Evolutionary conservation across 2,888 invertebrate genomes (phyloP).

Genomic region (Rhorus exstirpatorius): DNA sequence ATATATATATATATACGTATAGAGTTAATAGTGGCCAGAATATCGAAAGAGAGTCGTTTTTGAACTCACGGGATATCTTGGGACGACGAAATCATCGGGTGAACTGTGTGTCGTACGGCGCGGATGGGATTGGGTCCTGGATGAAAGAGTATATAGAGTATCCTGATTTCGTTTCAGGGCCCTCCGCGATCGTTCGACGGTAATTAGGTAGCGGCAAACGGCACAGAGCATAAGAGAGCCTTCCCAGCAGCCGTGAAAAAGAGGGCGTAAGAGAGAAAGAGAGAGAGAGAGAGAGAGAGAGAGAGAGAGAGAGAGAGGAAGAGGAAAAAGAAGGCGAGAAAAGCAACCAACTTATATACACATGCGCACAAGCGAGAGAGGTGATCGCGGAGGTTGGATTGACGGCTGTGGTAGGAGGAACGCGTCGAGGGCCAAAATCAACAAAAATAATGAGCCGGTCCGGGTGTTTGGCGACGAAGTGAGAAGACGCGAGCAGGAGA

Average conservation of each 20-base stretch:
- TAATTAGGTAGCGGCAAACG: conserved; percentile 70
- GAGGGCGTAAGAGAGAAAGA: conserved; percentile 15
- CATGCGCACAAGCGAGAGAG: conserved; percentile 29
- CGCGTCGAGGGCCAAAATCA: conserved; percentile 73
- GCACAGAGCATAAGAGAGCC: conserved; percentile 29
- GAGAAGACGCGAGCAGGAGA: conserved; percentile 68
- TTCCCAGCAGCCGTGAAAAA: conserved; percentile 35
- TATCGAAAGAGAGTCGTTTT: conserved; percentile 60
- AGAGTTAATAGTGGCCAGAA: conserved; percentile 68
- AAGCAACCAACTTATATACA: conserved; percentile 26
- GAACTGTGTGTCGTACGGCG: conserved; percentile 62
- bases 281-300: conserved; percentile 21
- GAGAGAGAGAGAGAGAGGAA: conserved; percentile 36
- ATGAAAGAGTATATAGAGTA: conserved; percentile 46
- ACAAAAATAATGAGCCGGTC: conserved; percentile 77
- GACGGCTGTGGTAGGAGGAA: conserved; percentile 65
- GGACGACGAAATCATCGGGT: conserved; percentile 54
- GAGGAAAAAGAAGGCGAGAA: conserved; percentile 36
- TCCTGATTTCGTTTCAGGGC: conserved; percentile 63
- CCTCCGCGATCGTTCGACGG: conserved; percentile 70
- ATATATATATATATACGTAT: conserved; percentile 1
- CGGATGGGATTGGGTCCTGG: conserved; percentile 52
- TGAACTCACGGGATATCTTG: conserved; percentile 13
- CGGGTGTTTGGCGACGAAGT: conserved; percentile 72
- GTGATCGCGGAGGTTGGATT: conserved; percentile 61